Evolutionary conservation across 2,797 vertebrate species (phyloP), one percentile per base, ranked within the genome.

Genomic region (Cryptoprocta ferox): DNA sequence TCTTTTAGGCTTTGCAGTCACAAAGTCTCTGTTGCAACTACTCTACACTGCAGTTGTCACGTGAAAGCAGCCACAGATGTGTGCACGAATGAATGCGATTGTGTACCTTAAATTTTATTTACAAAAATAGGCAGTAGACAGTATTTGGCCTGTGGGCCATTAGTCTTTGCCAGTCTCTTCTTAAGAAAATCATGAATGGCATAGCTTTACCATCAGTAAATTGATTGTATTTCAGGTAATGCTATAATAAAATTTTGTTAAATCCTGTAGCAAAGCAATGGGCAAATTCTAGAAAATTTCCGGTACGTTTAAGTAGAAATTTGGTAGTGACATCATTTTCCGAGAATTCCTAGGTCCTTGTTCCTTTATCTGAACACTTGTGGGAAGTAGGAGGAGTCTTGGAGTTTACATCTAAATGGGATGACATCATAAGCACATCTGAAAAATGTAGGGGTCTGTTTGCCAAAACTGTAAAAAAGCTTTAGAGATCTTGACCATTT

Each of bases 101-200:
- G 35, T 85, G 35, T 92, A 63, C 48, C 50, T 80, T 94, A 97
- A 97, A 89, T 68, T 96, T 89, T 70, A 90, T 97, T 93, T 95
- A 87, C 26, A 91, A 79, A 96, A 94, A 11, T 28, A 86, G 32
- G 4, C 26, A 75, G 45, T 48, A 37, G 42, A 21, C 45, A 42
- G n/a, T 42, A 45, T 91, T 96, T 97, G 85, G 59, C 37, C 53
- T 66, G 3, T 82, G 50, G 83, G n/a, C 35, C 37, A 59, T 73
- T 73, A 75, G 11, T 93, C 94, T 30, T 32, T 82, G 45, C 37
- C 16, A 50, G 30, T 6, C 1, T 5, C 6, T 85, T 11, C 71
- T 80, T 88, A 81, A 90, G 71, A 83, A 96, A 95, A 83, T 21
- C 24, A 21, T 61, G 42, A 53, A n/a, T 35, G n/a, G 9, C 13